Evolutionary conservation across 1,140 invertebrate genomes (phyloP).

Genomic region (Lepidostoma basale): DNA sequence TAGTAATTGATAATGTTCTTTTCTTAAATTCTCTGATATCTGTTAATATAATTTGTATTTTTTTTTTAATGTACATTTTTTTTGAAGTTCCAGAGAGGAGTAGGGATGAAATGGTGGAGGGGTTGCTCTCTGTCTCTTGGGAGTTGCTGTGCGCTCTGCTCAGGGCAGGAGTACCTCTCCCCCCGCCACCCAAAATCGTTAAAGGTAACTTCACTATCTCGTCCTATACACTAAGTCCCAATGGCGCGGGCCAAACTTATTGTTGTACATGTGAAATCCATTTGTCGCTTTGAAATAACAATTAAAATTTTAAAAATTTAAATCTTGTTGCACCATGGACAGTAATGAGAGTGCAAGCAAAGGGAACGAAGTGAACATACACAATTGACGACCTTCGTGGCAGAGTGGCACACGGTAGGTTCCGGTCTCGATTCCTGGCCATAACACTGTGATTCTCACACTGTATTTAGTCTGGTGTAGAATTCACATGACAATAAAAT

Average conservation of each 20-base stretch:
- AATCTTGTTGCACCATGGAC: not conserved
- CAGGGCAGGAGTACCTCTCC: not conserved
- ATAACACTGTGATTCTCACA: too few species aligned
- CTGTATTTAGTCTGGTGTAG: too few species aligned
- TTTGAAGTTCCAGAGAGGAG: too few species aligned
- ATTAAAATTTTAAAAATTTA: not conserved
- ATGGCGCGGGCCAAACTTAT: not conserved
- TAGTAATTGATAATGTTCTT: not conserved
- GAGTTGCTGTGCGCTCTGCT: constrained; percentile 8
- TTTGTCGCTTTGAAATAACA: not conserved
- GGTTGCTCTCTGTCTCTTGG: not conserved
- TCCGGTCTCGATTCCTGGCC: too few species aligned
- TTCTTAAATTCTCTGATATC: too few species aligned
- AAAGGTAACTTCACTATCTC: not conserved
- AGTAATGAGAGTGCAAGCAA: not conserved
- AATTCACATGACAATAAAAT: too few species aligned
- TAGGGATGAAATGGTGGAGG: not conserved
- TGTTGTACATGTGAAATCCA: not conserved
- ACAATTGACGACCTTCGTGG: too few species aligned
- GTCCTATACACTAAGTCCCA: not conserved
- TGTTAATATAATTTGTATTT: not conserved
- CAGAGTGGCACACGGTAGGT: too few species aligned
- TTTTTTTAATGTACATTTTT: not conserved
- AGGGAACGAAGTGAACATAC: too few species aligned
- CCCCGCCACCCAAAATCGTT: not conserved